Percentiles rank a stretch among this genome's conserved stretches.
Conservation (phyloP, 2,113 vertebrate species). For the Rhabdornis inornatus region DNA sequence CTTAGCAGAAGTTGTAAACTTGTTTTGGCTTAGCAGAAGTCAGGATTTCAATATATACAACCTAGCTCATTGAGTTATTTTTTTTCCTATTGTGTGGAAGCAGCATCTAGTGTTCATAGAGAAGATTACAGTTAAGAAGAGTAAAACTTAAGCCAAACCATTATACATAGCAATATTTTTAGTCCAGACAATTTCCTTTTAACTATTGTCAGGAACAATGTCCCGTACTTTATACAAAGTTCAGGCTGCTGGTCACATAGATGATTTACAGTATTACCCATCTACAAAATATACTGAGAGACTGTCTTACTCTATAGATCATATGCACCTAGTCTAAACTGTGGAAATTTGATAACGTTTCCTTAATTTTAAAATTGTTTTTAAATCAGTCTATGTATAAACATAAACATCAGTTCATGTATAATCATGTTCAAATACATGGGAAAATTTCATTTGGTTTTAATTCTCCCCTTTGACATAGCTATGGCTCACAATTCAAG, state of each 20-base stretch:
- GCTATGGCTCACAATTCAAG: not conserved
- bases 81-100: not conserved
- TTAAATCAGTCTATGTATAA: not conserved
- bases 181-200: not conserved
- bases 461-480: not conserved
- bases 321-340: not conserved
- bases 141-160: not conserved
- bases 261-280: not conserved
- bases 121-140: constrained; percentile 10
- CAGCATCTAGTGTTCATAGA: constrained; percentile 25
- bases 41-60: not conserved
- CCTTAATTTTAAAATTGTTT: not conserved
- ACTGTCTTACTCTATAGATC: not conserved
- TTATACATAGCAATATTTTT: not conserved
- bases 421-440: not conserved
- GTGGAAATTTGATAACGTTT: not conserved
- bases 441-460: not conserved
- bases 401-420: not conserved
- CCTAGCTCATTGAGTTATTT: not conserved
- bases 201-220: not conserved
- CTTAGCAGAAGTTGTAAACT: not conserved
- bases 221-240: not conserved
- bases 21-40: not conserved
- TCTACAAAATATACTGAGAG: not conserved
- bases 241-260: not conserved